These are phyloP conservation scores for Porites evermanni DNA, from an alignment of 92 coral and sea anemone species.

Conservation along the genomic window DNA sequence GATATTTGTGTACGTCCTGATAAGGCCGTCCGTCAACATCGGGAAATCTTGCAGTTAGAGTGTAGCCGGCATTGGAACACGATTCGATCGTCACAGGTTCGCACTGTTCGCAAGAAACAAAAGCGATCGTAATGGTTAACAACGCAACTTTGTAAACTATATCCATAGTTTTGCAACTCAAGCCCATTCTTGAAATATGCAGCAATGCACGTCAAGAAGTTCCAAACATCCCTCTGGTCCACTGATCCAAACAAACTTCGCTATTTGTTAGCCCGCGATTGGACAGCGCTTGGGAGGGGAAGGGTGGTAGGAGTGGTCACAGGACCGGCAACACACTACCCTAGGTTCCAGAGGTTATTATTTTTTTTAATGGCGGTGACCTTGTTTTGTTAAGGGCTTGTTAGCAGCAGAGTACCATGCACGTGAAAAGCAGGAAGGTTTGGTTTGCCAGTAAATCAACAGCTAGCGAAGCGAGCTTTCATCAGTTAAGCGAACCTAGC, in stretches of 20 bases:
- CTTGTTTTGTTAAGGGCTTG: too few species aligned
- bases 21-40: constrained; percentile 60
- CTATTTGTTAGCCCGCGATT: neutral
- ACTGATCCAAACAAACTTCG: neutral
- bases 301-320: too few species aligned
- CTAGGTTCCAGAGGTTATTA: too few species aligned
- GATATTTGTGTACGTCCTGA: constrained; percentile 56
- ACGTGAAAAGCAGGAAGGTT: too few species aligned
- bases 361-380: too few species aligned
- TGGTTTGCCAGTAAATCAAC: neutral
- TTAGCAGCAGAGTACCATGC: too few species aligned
- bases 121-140: neutral
- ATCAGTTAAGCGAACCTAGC: too few species aligned
- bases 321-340: too few species aligned
- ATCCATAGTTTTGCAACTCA: neutral
- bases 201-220: too few species aligned
- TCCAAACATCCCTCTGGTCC: too few species aligned
- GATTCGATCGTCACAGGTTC: constrained; percentile 35
- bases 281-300: too few species aligned
- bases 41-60: constrained; percentile 66
- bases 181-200: too few species aligned
- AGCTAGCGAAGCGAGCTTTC: neutral
- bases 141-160: neutral
- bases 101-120: constrained; percentile 14
- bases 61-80: constrained; percentile 52